Conservation (phyloP, 1,140 invertebrate genomes). For the Lineus longissimus region DNA sequence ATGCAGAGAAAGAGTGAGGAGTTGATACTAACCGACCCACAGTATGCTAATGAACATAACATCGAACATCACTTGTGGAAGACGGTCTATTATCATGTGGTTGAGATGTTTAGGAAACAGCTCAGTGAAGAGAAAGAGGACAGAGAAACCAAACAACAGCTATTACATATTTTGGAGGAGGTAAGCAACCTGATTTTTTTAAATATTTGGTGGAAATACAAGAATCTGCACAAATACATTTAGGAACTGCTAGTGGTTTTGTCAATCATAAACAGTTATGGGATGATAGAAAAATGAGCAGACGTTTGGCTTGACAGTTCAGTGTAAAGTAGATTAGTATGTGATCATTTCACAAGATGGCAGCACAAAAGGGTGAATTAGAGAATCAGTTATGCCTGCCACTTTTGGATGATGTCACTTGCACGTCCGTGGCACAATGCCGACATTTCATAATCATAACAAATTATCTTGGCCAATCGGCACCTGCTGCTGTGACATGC, state of each 20-base stretch:
- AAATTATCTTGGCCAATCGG: no score
- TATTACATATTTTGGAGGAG: conserved; percentile 74
- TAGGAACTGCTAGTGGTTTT: not conserved
- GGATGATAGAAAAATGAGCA: not conserved
- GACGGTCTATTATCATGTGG: conserved; percentile 84
- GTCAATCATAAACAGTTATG: not conserved
- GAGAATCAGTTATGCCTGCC: no score
- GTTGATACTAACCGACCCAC: conserved; percentile 75
- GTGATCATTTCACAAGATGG: no score
- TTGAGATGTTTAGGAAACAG: conserved; percentile 73
- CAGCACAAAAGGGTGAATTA: no score
- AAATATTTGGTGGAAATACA: not conserved
- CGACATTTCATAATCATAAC: no score
- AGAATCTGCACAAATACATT: not conserved
- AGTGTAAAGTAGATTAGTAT: no score
- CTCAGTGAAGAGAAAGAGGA: conserved; percentile 58
- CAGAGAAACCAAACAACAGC: conserved; percentile 64
- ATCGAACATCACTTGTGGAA: conserved; percentile 90
- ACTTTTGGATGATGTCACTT: no score
- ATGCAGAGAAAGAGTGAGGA: conserved; percentile 71
- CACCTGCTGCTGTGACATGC: no score
- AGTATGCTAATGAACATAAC: conserved; percentile 83
- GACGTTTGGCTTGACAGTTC: not conserved
- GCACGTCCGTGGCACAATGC: no score
- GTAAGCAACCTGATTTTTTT: conserved; percentile 29